phyloP scores from a whole-genome alignment of 2,113 vertebrate genomes.

The Enhydra lutris region DNA sequence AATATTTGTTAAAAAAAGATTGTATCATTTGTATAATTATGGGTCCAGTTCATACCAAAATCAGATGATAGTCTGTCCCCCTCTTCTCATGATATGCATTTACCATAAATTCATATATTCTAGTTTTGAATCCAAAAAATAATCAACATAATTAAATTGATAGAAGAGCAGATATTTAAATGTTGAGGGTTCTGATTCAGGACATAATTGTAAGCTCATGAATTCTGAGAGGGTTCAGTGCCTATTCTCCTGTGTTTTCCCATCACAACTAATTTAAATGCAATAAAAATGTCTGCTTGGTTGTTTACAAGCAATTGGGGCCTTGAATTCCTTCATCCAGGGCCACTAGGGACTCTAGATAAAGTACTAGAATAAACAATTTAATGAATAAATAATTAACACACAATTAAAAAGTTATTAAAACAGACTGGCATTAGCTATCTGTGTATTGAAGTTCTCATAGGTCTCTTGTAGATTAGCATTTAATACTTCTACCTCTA shows the following conservation, averaged over 20 bases:
- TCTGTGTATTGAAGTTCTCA: constrained; percentile 5
- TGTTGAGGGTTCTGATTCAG: neutral
- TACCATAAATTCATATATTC: neutral
- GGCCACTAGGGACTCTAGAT: constrained; percentile 65
- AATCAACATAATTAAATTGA: neutral
- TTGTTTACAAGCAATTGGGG: constrained; percentile 39
- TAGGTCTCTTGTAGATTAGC: constrained; percentile 20
- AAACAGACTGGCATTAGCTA: constrained; percentile 67
- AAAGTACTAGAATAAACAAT: constrained; percentile 68
- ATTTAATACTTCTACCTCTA: constrained; percentile 54
- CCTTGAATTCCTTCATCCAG: constrained; percentile 12
- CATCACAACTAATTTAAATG: constrained; percentile 23
- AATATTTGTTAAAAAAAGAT: neutral
- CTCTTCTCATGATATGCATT: neutral
- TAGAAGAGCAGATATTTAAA: neutral
- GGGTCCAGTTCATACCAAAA: neutral
- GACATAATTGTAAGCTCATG: neutral
- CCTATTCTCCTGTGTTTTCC: neutral
- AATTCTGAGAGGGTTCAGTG: neutral
- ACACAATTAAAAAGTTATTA: constrained; percentile 78
- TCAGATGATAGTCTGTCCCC: neutral
- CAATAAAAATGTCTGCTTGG: constrained; percentile 19
- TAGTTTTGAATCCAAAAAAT: neutral
- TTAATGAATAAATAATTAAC: constrained; percentile 81
- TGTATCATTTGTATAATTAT: neutral